These are phyloP conservation scores for Corynorhinus townsendii DNA, from an alignment of 2,113 vertebrate species.

Conservation along the genomic window DNA sequence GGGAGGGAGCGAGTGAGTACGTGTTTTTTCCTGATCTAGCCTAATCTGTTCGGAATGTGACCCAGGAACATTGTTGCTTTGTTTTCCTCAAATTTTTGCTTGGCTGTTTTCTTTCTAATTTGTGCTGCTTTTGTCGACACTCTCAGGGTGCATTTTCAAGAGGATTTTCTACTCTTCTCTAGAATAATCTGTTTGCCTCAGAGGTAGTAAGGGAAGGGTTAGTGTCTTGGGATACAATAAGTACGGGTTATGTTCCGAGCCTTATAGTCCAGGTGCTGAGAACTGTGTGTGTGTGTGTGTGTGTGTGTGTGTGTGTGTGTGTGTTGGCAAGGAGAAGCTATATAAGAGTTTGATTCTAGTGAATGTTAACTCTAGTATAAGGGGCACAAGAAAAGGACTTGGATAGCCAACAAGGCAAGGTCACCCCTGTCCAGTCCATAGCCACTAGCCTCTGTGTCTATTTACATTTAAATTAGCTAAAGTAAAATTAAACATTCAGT, in stretches of 20 bases:
- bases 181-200: neutral
- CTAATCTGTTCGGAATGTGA: neutral
- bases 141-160: neutral
- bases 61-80: neutral
- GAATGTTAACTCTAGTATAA: neutral
- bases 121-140: neutral
- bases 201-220: neutral
- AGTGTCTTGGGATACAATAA: neutral
- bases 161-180: neutral
- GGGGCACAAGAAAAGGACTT: neutral
- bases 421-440: neutral
- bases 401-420: no score
- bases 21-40: neutral
- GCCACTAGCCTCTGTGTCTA: neutral
- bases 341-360: neutral
- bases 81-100: neutral
- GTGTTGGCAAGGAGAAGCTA: neutral
- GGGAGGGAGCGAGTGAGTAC: rapidly evolving
- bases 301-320: neutral
- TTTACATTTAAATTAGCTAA: neutral
- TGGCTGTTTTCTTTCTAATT: neutral
- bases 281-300: neutral
- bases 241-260: neutral
- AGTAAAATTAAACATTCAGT: neutral
- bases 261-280: neutral